Conservation (phyloP, 2,113 vertebrate species). For the Cynocephalus volans region DNA sequence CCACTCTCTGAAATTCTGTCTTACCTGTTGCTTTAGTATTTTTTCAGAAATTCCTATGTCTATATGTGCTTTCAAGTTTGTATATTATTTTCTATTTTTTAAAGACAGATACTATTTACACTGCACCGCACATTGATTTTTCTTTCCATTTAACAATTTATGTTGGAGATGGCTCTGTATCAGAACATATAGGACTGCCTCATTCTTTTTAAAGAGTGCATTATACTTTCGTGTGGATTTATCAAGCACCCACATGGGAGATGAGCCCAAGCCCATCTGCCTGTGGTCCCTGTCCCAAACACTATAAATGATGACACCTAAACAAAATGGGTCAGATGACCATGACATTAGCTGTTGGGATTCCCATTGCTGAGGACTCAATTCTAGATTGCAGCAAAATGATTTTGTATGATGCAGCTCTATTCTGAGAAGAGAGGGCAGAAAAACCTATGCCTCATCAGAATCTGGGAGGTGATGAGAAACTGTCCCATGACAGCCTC, state of each 20-base stretch:
- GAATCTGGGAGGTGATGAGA: neutral
- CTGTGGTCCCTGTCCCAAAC: rapidly evolving
- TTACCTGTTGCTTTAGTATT: neutral
- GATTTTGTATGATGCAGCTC: neutral
- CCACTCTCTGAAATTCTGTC: neutral
- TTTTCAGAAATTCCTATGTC: neutral
- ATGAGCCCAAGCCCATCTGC: neutral
- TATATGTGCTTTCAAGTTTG: neutral
- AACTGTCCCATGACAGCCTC: neutral
- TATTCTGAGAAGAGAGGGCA: rapidly evolving
- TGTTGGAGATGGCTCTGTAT: neutral
- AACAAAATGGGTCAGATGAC: neutral
- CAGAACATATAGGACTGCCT: neutral
- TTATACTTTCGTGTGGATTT: rapidly evolving
- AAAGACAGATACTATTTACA: neutral
- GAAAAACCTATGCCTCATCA: neutral
- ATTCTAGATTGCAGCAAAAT: rapidly evolving
- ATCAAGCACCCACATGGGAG: neutral
- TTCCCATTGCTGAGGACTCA: neutral
- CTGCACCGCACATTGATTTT: neutral
- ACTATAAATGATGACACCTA: neutral
- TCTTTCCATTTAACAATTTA: neutral
- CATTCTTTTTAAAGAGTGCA: neutral
- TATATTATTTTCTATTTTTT: neutral
- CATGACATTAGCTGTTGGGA: rapidly evolving